These are phyloP conservation scores for Thyatira batis DNA, from an alignment of 2,888 invertebrate genomes.

Conservation along the genomic window DNA sequence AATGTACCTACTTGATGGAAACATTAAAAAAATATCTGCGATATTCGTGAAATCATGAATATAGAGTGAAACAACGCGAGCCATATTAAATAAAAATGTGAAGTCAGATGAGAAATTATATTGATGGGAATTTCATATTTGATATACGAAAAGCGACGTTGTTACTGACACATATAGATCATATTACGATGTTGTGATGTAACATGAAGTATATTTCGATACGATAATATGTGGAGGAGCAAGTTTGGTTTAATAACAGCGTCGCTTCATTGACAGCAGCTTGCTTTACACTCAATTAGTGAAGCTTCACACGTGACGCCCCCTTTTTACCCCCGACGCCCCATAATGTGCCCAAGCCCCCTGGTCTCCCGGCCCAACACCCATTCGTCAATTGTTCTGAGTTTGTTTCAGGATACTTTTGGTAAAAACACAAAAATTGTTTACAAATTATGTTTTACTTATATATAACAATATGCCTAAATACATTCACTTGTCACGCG, in stretches of 20 bases:
- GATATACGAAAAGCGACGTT: background rate
- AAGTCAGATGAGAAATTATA: slow-evolving; percentile 3
- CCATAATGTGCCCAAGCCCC: slow-evolving; percentile 7
- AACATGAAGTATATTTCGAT: slow-evolving; percentile 18
- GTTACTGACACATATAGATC: slow-evolving; percentile 8
- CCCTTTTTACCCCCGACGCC: slow-evolving; percentile 11
- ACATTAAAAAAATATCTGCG: background rate
- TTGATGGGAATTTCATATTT: background rate
- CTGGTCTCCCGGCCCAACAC: slow-evolving; percentile 11
- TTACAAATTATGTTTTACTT: no score
- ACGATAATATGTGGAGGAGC: slow-evolving; percentile 44
- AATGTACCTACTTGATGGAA: background rate
- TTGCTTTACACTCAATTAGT: slow-evolving; percentile 67
- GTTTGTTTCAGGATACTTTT: slow-evolving; percentile 29
- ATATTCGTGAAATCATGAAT: background rate
- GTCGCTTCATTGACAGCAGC: slow-evolving; percentile 55
- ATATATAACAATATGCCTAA: background rate
- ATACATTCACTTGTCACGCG: no score
- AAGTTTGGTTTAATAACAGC: slow-evolving; percentile 53
- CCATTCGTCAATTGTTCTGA: slow-evolving; percentile 29
- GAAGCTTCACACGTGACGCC: slow-evolving; percentile 49
- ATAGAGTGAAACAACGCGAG: slow-evolving; percentile 2
- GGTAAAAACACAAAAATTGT: slow-evolving; percentile 17
- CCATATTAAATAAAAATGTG: slow-evolving; percentile 4
- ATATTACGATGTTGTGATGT: slow-evolving; percentile 13